A percentile compares a stretch with the other conserved stretches of the same genome.
These are phyloP conservation scores for Eubucco bourcierii DNA, from an alignment of 2,113 vertebrate genomes.

Conservation along the genomic window DNA sequence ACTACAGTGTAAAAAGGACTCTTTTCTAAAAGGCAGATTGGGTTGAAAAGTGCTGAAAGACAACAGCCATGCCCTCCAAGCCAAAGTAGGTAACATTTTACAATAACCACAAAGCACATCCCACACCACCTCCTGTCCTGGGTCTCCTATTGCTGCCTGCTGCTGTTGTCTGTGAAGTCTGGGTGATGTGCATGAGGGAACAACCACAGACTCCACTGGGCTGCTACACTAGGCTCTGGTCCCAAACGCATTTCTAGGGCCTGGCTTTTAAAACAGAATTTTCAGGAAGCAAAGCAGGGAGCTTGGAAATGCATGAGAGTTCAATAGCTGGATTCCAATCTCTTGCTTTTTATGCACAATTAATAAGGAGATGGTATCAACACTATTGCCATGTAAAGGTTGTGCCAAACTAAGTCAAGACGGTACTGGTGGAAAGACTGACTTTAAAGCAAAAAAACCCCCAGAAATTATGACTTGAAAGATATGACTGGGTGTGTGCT, in stretches of 20 bases:
- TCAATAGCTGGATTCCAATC: not conserved
- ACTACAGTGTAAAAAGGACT: not conserved
- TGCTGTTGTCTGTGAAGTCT: not conserved
- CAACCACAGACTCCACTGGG: not conserved
- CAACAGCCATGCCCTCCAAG: not conserved
- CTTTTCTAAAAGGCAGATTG: not conserved
- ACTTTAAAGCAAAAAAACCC: not conserved
- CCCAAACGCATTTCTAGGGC: not conserved
- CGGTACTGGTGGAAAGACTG: not conserved
- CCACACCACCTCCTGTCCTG: not conserved
- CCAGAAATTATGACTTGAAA: not conserved
- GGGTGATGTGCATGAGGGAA: accelerated
- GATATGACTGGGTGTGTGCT: not conserved
- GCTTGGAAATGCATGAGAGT: not conserved
- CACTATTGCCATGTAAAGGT: accelerated
- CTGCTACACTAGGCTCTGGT: not conserved
- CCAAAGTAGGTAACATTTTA: not conserved
- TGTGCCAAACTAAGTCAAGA: not conserved
- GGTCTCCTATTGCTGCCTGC: not conserved
- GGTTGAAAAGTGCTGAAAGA: not conserved
- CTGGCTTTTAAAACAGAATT: not conserved
- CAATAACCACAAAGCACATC: not conserved
- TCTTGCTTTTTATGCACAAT: not conserved
- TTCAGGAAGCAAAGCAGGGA: not conserved
- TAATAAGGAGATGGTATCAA: not conserved